Evolutionary conservation across 2,888 invertebrate genomes (phyloP).

Genomic region (Hirtodrosophila alboralis): DNA sequence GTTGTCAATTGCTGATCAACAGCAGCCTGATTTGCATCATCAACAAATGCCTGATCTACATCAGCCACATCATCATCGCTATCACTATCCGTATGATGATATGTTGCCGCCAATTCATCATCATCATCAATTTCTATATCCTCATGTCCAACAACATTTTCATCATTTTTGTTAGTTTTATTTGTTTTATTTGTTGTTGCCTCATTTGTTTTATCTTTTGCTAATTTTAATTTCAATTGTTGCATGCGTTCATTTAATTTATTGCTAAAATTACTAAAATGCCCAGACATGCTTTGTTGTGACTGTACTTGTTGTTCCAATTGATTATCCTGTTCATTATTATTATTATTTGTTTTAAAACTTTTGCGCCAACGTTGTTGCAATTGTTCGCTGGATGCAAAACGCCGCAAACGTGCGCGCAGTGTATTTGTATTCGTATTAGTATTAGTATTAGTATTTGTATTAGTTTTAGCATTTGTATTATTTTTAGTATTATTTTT

Average conservation of each 20-base stretch:
- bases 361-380: constrained; percentile 78
- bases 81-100: constrained; percentile 59
- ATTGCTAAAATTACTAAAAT: no score
- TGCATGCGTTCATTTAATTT: constrained; percentile 79
- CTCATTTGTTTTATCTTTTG: no score
- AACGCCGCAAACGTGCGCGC: constrained; percentile 69
- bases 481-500: no score
- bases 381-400: constrained; percentile 71
- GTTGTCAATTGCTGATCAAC: constrained; percentile 32
- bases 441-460: constrained; percentile 16
- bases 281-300: constrained; percentile 14
- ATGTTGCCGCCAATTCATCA: constrained; percentile 60
- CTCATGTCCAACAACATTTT: constrained; percentile 46
- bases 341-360: constrained; percentile 57
- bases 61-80: constrained; percentile 42
- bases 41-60: constrained; percentile 27
- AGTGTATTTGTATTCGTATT: constrained; percentile 43
- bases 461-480: constrained; percentile 8
- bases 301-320: constrained; percentile 16
- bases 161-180: no score
- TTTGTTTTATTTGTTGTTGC: no score
- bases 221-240: constrained; percentile 74
- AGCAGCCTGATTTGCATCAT: constrained; percentile 19
- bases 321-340: constrained; percentile 54
- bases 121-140: constrained; percentile 62